These are phyloP conservation scores for Ursus arctos DNA, from an alignment of 2,113 vertebrate genomes.

Conservation along the genomic window DNA sequence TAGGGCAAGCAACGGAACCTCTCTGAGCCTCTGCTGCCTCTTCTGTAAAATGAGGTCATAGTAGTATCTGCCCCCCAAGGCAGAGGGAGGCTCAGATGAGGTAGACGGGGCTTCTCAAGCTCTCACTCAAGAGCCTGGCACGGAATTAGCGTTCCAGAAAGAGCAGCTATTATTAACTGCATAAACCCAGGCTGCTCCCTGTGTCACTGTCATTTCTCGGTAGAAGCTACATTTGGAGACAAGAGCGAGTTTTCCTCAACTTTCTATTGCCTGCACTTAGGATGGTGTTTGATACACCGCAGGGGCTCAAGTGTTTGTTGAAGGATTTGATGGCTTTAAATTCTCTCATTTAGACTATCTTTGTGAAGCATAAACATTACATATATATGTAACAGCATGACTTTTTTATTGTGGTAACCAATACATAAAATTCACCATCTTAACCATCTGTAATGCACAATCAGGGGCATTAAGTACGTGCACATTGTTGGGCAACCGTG, in stretches of 20 bases:
- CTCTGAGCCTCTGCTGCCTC: background rate
- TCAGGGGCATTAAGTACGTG: background rate
- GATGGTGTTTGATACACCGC: background rate
- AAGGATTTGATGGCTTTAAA: background rate
- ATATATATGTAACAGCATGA: background rate
- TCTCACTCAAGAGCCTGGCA: background rate
- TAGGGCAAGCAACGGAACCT: background rate
- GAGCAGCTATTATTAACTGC: background rate
- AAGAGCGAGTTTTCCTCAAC: background rate
- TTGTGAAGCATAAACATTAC: background rate
- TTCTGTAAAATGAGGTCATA: background rate
- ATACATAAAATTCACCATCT: background rate
- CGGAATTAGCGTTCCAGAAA: background rate
- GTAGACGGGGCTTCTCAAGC: background rate
- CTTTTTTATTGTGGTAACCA: conserved; percentile 25
- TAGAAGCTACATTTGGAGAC: background rate
- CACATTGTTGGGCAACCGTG: background rate
- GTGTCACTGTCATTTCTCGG: background rate
- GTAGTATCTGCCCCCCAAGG: background rate
- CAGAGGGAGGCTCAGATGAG: background rate
- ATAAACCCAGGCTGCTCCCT: background rate
- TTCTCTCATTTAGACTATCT: background rate
- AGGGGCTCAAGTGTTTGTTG: background rate
- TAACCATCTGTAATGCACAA: background rate
- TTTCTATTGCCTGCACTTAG: background rate